Evolutionary conservation across 2,888 invertebrate genomes (phyloP).

Genomic region (Beris chalybata): DNA sequence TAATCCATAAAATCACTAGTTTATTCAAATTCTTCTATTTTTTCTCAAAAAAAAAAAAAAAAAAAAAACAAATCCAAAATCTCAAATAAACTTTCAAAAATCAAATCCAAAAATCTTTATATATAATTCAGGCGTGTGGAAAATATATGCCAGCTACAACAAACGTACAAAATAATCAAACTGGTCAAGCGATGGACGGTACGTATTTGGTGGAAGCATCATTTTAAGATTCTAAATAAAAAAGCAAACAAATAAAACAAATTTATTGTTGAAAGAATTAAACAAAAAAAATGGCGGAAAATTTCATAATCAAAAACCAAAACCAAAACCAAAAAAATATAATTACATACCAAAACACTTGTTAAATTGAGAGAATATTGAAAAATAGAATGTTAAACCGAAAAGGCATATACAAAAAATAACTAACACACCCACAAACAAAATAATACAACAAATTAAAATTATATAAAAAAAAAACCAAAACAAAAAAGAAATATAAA

Average conservation of each 20-base stretch:
- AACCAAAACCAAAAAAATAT: neutral
- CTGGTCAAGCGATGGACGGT: conserved; percentile 80
- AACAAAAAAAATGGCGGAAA: neutral
- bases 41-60: neutral
- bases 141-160: conserved; percentile 86
- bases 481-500: no score
- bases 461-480: no score
- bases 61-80: conserved; percentile 2
- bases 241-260: conserved; percentile 15
- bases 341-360: no score
- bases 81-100: neutral
- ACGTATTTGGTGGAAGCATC: conserved; percentile 84
- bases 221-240: conserved; percentile 60
- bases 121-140: conserved; percentile 69
- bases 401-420: no score
- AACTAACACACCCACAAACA: no score
- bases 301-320: neutral
- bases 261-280: neutral
- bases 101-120: conserved; percentile 1
- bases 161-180: conserved; percentile 78
- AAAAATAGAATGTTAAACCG: no score
- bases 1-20: no score
- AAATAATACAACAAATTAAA: no score
- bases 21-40: no score
- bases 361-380: no score